A percentile compares a stretch with the other conserved stretches of the same genome.
Evolutionary conservation across 1,140 invertebrate genomes (phyloP).

Genomic region (Acromyrmex charruanus): DNA sequence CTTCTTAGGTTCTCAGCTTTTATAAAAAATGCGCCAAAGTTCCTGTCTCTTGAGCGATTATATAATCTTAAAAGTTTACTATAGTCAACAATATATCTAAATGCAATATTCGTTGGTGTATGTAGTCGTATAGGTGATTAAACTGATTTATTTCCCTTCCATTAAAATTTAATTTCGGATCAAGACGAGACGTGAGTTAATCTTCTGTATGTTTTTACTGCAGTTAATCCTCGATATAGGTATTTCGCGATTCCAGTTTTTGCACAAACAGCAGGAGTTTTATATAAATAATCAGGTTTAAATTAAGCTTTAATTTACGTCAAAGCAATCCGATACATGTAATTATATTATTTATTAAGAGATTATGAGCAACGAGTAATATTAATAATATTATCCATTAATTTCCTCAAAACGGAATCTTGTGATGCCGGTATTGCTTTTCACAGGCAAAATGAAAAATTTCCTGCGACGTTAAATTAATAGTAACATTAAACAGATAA

Average conservation of each 20-base stretch:
- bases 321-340: conserved; percentile 1
- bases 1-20: not conserved
- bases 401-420: not conserved
- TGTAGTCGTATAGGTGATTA: not conserved
- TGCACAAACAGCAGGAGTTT: not conserved
- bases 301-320: conserved; percentile 43
- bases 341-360: conserved; percentile 46
- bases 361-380: not conserved
- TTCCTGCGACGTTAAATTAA: not conserved
- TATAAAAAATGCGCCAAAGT: not conserved
- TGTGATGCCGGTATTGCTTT: not conserved
- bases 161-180: conserved; percentile 36
- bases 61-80: conserved; percentile 10
- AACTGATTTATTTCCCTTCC: conserved; percentile 26
- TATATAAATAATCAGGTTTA: conserved; percentile 2
- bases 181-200: conserved; percentile 7
- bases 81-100: not conserved
- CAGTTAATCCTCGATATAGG: not conserved
- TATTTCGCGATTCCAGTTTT: not conserved
- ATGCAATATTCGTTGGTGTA: conserved; percentile 8
- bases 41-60: not conserved
- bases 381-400: not conserved
- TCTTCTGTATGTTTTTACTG: conserved; percentile 31
- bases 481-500: not conserved
- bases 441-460: not conserved